phyloP scores from a whole-genome alignment of 2,113 vertebrate species.

The Strix aluco region DNA sequence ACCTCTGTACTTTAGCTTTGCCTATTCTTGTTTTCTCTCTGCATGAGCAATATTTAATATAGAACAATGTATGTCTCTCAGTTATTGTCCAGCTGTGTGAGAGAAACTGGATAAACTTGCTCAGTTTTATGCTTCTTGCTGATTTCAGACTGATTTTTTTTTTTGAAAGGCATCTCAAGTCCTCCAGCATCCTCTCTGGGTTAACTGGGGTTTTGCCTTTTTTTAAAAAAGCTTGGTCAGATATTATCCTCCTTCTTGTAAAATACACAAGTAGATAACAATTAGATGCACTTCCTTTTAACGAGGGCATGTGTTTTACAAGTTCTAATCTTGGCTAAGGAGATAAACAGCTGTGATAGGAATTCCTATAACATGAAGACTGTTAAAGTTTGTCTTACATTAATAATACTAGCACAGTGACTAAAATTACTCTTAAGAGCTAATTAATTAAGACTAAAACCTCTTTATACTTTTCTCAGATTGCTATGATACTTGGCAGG shows the following conservation, averaged over 20 bases:
- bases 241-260: not conserved
- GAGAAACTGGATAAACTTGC: conserved; percentile 10
- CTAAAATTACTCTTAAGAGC: not conserved
- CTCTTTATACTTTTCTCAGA: not conserved
- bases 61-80: not conserved
- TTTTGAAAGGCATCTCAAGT: not conserved
- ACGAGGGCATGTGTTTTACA: not conserved
- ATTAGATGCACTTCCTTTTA: not conserved
- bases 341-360: not conserved
- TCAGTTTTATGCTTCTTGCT: not conserved
- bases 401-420: not conserved
- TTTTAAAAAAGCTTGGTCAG: not conserved
- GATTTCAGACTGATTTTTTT: not conserved
- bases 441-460: conserved; percentile 3
- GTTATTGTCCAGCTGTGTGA: not conserved
- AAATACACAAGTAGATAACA: not conserved
- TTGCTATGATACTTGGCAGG: not conserved
- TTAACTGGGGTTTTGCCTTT: not conserved
- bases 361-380: not conserved
- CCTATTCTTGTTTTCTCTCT: not conserved
- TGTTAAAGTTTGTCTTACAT: not conserved
- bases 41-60: not conserved
- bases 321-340: not conserved
- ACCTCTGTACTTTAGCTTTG: not conserved
- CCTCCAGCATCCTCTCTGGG: conserved; percentile 17